Conservation (phyloP, 2,113 vertebrate genomes). For the Nibea coibor region DNA sequence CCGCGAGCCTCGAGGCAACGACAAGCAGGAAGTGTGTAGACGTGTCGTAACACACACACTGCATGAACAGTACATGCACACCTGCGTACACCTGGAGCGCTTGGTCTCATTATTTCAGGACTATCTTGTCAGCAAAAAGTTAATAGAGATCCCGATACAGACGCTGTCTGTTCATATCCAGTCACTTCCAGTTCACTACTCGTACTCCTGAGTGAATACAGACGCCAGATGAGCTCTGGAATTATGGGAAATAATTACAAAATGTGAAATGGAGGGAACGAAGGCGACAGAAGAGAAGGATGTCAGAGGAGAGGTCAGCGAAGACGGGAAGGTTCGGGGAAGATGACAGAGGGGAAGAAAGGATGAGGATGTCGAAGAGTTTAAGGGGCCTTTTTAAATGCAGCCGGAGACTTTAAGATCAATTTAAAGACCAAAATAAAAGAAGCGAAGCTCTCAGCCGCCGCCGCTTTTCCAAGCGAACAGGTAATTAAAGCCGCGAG, state of each 20-base stretch:
- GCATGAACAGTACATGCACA: not conserved
- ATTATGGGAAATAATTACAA: slow-evolving; percentile 24
- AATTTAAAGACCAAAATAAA: slow-evolving; percentile 51
- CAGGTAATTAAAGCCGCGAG: slow-evolving; percentile 53
- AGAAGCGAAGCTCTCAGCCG: slow-evolving; percentile 13
- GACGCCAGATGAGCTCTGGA: slow-evolving; percentile 11
- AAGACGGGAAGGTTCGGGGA: not conserved
- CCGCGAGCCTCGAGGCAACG: not conserved
- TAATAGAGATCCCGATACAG: slow-evolving; percentile 28
- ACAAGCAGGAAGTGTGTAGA: not conserved
- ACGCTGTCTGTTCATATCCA: not conserved
- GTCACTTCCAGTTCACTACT: not conserved
- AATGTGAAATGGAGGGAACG: not conserved
- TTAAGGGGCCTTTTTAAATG: slow-evolving; percentile 44
- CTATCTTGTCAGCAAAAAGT: slow-evolving; percentile 18
- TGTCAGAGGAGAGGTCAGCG: not conserved
- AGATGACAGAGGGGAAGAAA: not conserved
- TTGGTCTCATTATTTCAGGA: slow-evolving; percentile 31
- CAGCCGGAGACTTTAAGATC: slow-evolving; percentile 36
- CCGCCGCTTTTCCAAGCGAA: not conserved
- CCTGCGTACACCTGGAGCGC: slow-evolving; percentile 1
- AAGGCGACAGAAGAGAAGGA: not conserved
- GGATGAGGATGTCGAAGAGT: not conserved
- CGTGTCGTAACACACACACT: not conserved
- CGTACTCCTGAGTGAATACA: not conserved